Percentiles rank a stretch among this genome's conserved stretches.
phyloP scores from a whole-genome alignment of 2,113 vertebrate species.

The Dipodomys spectabilis region DNA sequence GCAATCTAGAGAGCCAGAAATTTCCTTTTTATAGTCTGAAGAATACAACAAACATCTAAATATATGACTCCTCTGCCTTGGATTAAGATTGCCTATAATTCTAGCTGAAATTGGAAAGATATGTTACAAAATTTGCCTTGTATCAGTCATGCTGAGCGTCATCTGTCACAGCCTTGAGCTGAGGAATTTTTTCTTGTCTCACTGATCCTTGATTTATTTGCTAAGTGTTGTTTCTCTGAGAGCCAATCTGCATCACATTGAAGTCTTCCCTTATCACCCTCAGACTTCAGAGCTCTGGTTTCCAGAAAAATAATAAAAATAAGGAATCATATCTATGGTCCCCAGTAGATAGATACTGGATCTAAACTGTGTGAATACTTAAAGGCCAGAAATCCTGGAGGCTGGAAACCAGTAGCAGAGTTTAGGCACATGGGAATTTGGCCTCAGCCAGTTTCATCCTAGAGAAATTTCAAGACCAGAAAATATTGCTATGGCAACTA shows the following conservation, averaged over 20 bases:
- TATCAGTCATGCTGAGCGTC: conserved; percentile 65
- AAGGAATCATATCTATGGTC: conserved; percentile 40
- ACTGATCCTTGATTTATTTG: conserved; percentile 73
- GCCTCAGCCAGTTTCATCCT: background rate
- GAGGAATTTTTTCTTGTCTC: conserved; percentile 58
- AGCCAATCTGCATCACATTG: conserved; percentile 44
- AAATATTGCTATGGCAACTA: conserved; percentile 81
- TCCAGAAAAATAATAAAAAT: conserved; percentile 49
- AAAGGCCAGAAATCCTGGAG: conserved; percentile 54
- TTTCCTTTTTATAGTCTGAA: conserved; percentile 71
- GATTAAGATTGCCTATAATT: conserved; percentile 80
- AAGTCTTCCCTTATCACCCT: conserved; percentile 51
- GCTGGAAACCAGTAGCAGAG: conserved; percentile 30
- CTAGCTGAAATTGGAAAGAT: conserved; percentile 72
- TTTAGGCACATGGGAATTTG: conserved; percentile 54
- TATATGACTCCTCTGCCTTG: conserved; percentile 65
- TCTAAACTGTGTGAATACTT: conserved; percentile 1
- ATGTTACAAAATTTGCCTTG: conserved; percentile 70
- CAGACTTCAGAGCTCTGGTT: conserved; percentile 54
- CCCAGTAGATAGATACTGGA: conserved; percentile 17
- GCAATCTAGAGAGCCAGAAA: conserved; percentile 64
- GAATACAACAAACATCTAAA: conserved; percentile 71
- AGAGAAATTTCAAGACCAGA: conserved; percentile 64
- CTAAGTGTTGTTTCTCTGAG: conserved; percentile 45
- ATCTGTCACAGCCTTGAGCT: conserved; percentile 54